Evolutionary conservation across 2,113 vertebrate genomes (phyloP), one percentile per base, ranked within the genome.

Genomic region (Alethe diademata): DNA sequence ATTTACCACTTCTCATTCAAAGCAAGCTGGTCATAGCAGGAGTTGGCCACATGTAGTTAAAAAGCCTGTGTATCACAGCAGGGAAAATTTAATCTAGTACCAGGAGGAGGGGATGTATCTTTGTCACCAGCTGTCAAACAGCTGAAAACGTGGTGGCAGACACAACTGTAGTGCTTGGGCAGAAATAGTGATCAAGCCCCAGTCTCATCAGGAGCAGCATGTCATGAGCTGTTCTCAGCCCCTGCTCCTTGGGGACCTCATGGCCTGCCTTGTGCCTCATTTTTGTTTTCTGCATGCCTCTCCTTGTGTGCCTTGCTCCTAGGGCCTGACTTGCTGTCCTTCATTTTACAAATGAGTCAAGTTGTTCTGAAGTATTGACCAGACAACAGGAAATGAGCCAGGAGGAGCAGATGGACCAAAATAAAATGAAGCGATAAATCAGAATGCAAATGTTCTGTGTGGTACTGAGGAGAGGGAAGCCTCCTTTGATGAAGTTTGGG

Each of bases 81-180:
- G 71, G 78, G 78, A 91, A 65, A 29, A 58, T 47, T 47, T 51
- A 51, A 36, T 80, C 47, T 69, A 5, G n/a, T 87, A 47, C 38
- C 58, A 66, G 82, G 53, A 94, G 23, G 2, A 35, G 33, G 38
- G 33, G 42, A 72, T 47, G 18, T 2, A 2, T 78, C 78, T 91
- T 95, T 75, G 86, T 92, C 78, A 76, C 54, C 85, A 47, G 78
- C 70, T 96, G 60, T 88, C 85, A 73, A 75, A 76, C 74, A 94
- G 88, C 78, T 86, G 87, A 71, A 95, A 76, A 66, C 0, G 1
- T 56, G 60, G 85, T 6, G 5, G 71, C 71, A 88, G 62, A 65
- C 87, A 48, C 50, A 88, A 66, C 91, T 82, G 54, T 31, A 36
- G 58, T 8, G 19, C 67, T 79, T 8, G 7, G 67, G 83, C 61